Evolutionary conservation across 2,888 invertebrate species (phyloP), one percentile per base, ranked within the genome.

Genomic region (Eristalis tenax): DNA sequence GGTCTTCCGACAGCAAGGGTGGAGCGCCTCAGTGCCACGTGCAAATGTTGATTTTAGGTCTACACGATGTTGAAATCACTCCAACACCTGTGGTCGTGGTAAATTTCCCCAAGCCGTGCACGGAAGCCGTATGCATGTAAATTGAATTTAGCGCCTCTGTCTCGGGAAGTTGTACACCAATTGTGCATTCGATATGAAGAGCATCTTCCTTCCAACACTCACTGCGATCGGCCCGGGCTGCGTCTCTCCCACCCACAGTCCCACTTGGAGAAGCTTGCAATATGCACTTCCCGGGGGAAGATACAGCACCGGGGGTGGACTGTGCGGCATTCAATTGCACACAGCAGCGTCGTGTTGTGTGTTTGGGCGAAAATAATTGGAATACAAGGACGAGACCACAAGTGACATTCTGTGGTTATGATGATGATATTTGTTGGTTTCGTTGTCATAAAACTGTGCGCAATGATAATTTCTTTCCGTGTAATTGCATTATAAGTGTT

Each of bases 331-430:
- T 74, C 64, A 74, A 74, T 74, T 74, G 64, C 43, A 63, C 43
- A 26, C 43, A 64, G 50, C 38, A 26, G 38, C 59, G 38, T 71
- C 59, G 40, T 71, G 26, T 71, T 61, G 68, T 43, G 38, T 71
- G 38, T 26, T 59, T 38, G 59, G 59, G 59, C 15, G 59, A 70
- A 43, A 61, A 40, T 26, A 57, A 74, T 64, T 18, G 59, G 23
- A 28, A 59, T 28, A 59, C 59, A 65, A 65, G 32, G 64, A 64
- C 73, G 43, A 28, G 0, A 26, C 76, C 68, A 40, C 76, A 76
- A 68, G 61, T 68, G 76, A 61, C 40, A 76, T 68, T 61, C 68
- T 76, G 32, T 15, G 68, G 76, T 68, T 76, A 61, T 76, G 38
- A 76, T 68, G 61, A 43, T 32, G 61, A 13, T 68, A 13, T 76